Base-by-base conservation (phyloP, 30 jellyfish, hydroid and myxozoan species). In the Aurelia sp. region DNA sequence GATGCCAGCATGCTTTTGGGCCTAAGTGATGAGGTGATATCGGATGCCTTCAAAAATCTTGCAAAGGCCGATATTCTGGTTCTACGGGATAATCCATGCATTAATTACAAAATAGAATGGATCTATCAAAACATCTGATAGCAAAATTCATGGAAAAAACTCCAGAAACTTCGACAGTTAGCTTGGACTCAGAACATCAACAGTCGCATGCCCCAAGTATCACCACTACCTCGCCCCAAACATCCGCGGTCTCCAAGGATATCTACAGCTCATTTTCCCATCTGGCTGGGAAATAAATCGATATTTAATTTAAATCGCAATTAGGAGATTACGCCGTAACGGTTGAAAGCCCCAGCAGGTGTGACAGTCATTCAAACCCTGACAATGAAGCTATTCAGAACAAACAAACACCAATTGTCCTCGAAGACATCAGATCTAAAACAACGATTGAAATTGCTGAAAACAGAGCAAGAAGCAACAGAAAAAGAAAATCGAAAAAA, bases 1-100 rank as follows among this genome's bases (percentile, higher is more conserved):
- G 66, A 57, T 57, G 66, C 66, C 17, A 57, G 66, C 66, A 57
- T 57, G 66, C 66, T 57, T 57, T 57, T 57, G 19, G 66, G 66
- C 66, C 66, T 57, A 57, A 57, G 19, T 57, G 66, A 27, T 27
- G 33, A 27, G 33, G 2, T 2, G 33, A 27, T 27, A 27, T 27
- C 33, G 33, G 33, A 27, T 27, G 33, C 33, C 2, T 2, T 27
- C 33, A 27, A 27, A 27, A 27, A 27, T 27, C 33, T 27, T 2
- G 33, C 33, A 27, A 27, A 27, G 33, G 2, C 33, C 33, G 33
- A 27, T 27, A 27, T 27, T 27, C 33, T 27, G 33, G 33, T 27
- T 27, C 33, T 27, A 27, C 33, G 33, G 33, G 33, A 27, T 27
- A 27, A 27, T 27, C 33, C 33, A 2, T 27, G 33, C 33, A 27